Percentiles rank a stretch among this genome's conserved stretches.
These are phyloP conservation scores for Poeciliopsis gracilis DNA, from an alignment of 2,797 vertebrate species.

Conservation along the genomic window DNA sequence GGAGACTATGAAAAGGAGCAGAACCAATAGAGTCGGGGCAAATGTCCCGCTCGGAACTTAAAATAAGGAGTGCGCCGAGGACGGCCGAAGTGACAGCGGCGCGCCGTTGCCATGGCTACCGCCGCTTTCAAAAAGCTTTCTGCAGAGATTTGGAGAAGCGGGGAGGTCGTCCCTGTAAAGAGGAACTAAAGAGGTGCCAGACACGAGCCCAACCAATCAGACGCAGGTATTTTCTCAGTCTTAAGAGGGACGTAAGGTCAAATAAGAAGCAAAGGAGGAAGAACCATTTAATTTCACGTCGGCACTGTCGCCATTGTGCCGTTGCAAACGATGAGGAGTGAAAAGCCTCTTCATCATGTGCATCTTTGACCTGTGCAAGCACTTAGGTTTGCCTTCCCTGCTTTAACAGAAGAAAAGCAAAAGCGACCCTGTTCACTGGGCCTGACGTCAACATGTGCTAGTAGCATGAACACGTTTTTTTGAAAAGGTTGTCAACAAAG, in stretches of 20 bases:
- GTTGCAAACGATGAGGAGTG: not conserved
- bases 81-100: constrained; percentile 4
- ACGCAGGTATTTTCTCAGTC: not conserved
- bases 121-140: not conserved
- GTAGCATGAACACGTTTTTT: not conserved
- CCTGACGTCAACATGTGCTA: not conserved
- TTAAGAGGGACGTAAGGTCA: not conserved
- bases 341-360: not conserved
- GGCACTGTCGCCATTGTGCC: not conserved
- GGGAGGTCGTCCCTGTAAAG: not conserved
- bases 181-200: not conserved
- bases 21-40: constrained; percentile 36
- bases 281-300: not conserved
- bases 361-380: not conserved
- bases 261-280: not conserved
- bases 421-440: not conserved
- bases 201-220: not conserved
- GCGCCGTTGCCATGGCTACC: constrained; percentile 29
- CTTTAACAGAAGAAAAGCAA: not conserved
- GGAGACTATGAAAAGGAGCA: constrained; percentile 33
- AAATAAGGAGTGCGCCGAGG: constrained; percentile 16
- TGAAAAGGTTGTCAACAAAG: not conserved
- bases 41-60: constrained; percentile 11
- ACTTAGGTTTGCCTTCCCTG: not conserved
- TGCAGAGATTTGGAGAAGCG: not conserved